Conservation (phyloP, 2,888 invertebrate genomes). For the Pheosia tremula region DNA sequence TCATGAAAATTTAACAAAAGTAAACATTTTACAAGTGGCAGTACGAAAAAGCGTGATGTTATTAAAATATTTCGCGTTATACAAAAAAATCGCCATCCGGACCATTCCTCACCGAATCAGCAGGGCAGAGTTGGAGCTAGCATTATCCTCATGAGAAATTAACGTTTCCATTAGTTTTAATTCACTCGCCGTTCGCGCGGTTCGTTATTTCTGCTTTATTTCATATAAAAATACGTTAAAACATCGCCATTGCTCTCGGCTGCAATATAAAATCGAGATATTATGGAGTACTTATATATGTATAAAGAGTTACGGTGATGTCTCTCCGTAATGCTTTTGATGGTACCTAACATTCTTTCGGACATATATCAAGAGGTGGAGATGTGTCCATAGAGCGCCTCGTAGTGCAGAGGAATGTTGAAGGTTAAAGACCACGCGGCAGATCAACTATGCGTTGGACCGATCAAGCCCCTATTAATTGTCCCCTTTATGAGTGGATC, state of each 20-base stretch:
- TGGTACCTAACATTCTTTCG: not conserved
- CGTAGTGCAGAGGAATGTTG: too few relatives aligned
- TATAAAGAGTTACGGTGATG: not conserved
- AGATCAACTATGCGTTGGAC: too few relatives aligned
- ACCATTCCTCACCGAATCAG: conserved; percentile 44
- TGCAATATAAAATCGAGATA: conserved; percentile 63
- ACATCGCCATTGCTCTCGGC: conserved; percentile 54
- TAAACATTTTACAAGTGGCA: not conserved
- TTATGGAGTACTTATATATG: conserved; percentile 2
- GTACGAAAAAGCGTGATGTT: not conserved
- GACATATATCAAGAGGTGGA: too few relatives aligned
- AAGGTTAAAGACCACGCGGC: too few relatives aligned
- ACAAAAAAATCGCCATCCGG: not conserved
- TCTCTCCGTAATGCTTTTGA: not conserved
- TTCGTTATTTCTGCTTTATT: conserved; percentile 76
- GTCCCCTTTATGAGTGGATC: too few relatives aligned
- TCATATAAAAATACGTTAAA: conserved; percentile 73
- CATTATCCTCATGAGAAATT: conserved; percentile 83
- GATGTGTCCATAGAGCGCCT: too few relatives aligned
- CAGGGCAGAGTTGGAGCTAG: conserved; percentile 54
- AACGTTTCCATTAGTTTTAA: conserved; percentile 84
- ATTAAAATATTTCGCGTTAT: not conserved
- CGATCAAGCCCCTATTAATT: too few relatives aligned
- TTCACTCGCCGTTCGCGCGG: conserved; percentile 72
- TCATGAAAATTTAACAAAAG: not conserved